Conservation (phyloP, 1,140 invertebrate genomes). For the Drosophila lini region DNA sequence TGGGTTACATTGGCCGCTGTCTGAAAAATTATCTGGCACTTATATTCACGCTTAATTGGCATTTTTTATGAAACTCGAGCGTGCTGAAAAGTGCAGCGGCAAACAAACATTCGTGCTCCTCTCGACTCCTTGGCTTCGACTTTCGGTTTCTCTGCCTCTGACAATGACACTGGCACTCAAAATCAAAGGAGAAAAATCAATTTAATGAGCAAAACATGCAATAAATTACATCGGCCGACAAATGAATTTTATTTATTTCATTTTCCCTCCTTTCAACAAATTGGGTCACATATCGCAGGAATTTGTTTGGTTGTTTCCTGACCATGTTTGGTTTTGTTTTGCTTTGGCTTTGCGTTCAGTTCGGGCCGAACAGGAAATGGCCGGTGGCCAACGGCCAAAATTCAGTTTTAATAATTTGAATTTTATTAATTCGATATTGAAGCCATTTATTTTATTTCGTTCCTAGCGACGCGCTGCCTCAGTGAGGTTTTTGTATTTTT, state of each 20-base stretch:
- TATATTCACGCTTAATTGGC: constrained; percentile 84
- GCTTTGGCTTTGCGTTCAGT: constrained; percentile 7
- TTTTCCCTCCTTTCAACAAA: constrained; percentile 44
- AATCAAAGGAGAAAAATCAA: constrained; percentile 79
- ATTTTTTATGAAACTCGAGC: constrained; percentile 82
- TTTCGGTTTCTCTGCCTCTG: constrained; percentile 20
- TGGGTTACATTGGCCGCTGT: constrained; percentile 81
- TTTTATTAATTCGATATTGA: constrained; percentile 68
- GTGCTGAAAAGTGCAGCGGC: constrained; percentile 72
- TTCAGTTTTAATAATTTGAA: constrained; percentile 58
- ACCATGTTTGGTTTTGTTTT: constrained; percentile 11
- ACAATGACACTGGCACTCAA: constrained; percentile 84
- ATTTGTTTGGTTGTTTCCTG: constrained; percentile 18
- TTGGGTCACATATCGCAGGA: constrained; percentile 63
- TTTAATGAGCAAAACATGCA: constrained; percentile 83
- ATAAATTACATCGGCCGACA: constrained; percentile 70
- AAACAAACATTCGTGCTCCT: constrained; percentile 70
- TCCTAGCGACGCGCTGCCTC: constrained; percentile 10
- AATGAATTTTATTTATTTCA: constrained; percentile 55
- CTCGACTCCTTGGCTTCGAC: constrained; percentile 40
- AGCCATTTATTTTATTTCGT: constrained; percentile 58
- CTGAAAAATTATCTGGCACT: constrained; percentile 84
- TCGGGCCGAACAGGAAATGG: constrained; percentile 49
- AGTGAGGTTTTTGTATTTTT: constrained; percentile 36
- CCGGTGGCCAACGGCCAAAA: constrained; percentile 25